Percentiles rank a stretch among this genome's conserved stretches.
Conservation (phyloP, 2,113 vertebrate genomes). For the Narcine bancroftii region DNA sequence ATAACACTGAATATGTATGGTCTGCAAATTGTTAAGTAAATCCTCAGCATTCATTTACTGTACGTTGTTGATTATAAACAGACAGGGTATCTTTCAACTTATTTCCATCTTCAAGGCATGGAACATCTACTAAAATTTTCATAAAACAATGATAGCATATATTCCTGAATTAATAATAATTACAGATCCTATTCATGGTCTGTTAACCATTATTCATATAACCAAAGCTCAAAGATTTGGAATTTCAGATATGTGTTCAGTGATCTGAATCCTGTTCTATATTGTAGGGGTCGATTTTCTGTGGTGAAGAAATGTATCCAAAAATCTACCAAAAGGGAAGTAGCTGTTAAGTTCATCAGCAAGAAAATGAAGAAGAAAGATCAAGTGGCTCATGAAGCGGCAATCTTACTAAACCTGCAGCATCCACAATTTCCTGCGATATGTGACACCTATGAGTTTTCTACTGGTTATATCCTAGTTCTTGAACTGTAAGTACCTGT, state of each 20-base stretch:
- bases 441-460: constrained; percentile 82
- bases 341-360: constrained; percentile 89
- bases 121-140: not conserved
- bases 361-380: constrained; percentile 98
- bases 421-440: constrained; percentile 82
- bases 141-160: not conserved
- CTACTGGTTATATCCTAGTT: constrained; percentile 75
- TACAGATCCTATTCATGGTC: no score
- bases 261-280: constrained; percentile 5
- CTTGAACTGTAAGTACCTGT: constrained; percentile 79
- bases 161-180: not conserved
- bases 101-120: not conserved
- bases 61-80: not conserved
- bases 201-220: not conserved
- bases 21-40: not conserved
- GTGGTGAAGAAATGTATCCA: constrained; percentile 88
- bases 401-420: constrained; percentile 77
- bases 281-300: constrained; percentile 84
- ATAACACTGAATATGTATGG: not conserved
- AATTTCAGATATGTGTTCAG: not conserved
- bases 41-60: not conserved
- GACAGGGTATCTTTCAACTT: not conserved
- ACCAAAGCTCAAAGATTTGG: not conserved
- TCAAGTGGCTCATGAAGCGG: constrained; percentile 85
- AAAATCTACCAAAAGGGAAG: constrained; percentile 81